Conservation (phyloP, 2,888 invertebrate genomes). For the Drosophila gaucha region DNA sequence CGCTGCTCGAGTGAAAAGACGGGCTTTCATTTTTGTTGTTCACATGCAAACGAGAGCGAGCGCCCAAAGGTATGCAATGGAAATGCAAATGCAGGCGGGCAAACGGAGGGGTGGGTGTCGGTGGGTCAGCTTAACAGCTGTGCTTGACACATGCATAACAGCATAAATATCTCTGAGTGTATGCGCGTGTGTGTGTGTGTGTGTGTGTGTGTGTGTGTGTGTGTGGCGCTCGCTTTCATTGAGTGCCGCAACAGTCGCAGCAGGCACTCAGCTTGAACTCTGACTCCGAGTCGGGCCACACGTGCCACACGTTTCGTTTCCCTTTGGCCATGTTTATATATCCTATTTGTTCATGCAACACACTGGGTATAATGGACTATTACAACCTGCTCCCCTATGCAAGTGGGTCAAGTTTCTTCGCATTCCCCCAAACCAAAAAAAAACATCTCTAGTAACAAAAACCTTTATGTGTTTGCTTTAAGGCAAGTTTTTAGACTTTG, state of each 20-base stretch:
- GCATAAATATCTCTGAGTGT: conserved; percentile 31
- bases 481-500: no score
- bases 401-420: conserved; percentile 40
- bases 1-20: conserved; percentile 10
- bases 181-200: conserved; percentile 12
- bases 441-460: not conserved
- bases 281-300: conserved; percentile 11
- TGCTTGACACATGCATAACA: conserved; percentile 72
- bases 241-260: conserved; percentile 39
- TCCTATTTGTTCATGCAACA: conserved; percentile 11
- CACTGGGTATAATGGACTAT: conserved; percentile 21
- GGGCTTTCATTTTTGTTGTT: conserved; percentile 4
- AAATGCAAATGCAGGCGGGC: conserved; percentile 56
- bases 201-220: conserved; percentile 2
- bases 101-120: not conserved
- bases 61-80: conserved; percentile 74
- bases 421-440: not conserved
- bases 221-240: conserved; percentile 28
- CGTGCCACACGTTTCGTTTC: not conserved
- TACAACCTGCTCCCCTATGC: conserved; percentile 1
- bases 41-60: conserved; percentile 67
- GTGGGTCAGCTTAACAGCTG: conserved; percentile 19
- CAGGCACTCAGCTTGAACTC: conserved; percentile 36
- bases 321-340: conserved; percentile 21
- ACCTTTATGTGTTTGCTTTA: not conserved